phyloP scores from a whole-genome alignment of 2,113 vertebrate species.

The Casuarius casuarius region DNA sequence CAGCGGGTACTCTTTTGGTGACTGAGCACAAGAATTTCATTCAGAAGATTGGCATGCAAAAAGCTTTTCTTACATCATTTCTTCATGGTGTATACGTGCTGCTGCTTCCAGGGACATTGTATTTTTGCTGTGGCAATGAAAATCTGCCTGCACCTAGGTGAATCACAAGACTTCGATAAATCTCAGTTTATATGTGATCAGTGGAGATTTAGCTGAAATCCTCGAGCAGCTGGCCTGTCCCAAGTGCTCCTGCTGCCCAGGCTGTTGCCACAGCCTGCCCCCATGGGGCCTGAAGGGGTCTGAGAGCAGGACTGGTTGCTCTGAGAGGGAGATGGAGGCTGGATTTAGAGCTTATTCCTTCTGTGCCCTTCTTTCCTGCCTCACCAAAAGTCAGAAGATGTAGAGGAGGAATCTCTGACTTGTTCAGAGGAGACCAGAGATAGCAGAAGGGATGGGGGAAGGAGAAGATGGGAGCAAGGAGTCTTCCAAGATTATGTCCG shows the following conservation, averaged over 20 bases:
- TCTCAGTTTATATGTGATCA: background rate
- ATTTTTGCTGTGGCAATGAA: background rate
- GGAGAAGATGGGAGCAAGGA: background rate
- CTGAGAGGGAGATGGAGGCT: background rate
- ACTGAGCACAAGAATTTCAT: conserved; percentile 60
- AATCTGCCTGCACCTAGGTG: background rate
- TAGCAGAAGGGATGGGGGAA: background rate
- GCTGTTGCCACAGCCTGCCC: background rate
- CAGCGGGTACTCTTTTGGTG: conserved; percentile 48
- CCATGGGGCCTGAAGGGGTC: background rate
- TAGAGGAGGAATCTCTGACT: background rate
- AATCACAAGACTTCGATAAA: background rate
- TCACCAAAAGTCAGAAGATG: background rate
- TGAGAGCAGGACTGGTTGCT: background rate
- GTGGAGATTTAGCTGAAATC: background rate
- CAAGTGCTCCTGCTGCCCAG: background rate
- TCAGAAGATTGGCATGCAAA: conserved; percentile 32
- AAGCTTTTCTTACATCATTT: background rate
- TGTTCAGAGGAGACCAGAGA: background rate
- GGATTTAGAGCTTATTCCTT: background rate
- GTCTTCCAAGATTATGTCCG: background rate
- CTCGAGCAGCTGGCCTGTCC: background rate
- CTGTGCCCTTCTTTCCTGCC: background rate
- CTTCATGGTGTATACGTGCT: background rate
- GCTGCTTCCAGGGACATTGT: background rate